A percentile compares a stretch with the other conserved stretches of the same genome.
Conservation (phyloP, 2,113 vertebrate genomes). For the Oncorhynchus keta region DNA sequence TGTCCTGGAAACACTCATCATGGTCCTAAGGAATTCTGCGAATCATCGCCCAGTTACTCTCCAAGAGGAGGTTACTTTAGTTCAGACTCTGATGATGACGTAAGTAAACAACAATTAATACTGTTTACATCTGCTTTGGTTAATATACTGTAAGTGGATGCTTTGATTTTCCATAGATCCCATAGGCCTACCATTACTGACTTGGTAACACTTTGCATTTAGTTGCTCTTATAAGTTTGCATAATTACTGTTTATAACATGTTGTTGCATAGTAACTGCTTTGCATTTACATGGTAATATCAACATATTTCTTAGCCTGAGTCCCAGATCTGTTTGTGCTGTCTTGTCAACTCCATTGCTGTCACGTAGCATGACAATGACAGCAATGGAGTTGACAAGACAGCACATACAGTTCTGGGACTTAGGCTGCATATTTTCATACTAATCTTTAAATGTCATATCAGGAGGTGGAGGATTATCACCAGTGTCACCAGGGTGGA, state of each 20-base stretch:
- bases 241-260: too few species aligned
- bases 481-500: not conserved
- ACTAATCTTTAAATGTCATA: not conserved
- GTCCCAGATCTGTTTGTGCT: too few species aligned
- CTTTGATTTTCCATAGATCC: not conserved
- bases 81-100: conserved; percentile 73
- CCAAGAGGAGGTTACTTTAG: conserved; percentile 64
- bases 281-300: not conserved
- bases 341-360: too few species aligned
- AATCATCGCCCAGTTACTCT: conserved; percentile 60
- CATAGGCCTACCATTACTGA: too few species aligned
- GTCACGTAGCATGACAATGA: too few species aligned
- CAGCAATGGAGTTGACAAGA: too few species aligned
- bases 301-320: not conserved
- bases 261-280: not conserved
- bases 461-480: conserved; percentile 35
- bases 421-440: not conserved
- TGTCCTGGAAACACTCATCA: conserved; percentile 59
- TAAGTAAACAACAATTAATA: conserved; percentile 57
- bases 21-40: conserved; percentile 47
- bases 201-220: too few species aligned
- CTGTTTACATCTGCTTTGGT: not conserved
- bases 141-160: not conserved
- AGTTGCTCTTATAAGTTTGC: too few species aligned
- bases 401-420: too few species aligned